Base-by-base conservation (phyloP, 1,140 invertebrate genomes). In the Metaphire vulgaris region DNA sequence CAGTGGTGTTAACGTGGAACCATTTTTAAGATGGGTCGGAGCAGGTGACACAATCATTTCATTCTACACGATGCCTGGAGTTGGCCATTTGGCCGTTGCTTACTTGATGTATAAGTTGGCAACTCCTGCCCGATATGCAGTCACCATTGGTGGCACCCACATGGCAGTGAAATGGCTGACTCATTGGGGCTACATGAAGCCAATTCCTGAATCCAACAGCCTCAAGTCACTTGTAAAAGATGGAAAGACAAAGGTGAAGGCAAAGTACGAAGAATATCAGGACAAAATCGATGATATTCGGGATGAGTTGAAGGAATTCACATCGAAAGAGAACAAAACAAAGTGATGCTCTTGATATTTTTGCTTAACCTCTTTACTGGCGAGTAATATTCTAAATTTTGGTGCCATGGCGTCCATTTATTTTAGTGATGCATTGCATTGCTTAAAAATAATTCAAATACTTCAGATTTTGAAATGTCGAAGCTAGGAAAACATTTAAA, bases 31-130 rank as follows among this genome's bases (percentile, higher is more conserved):
- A 21, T 56, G 41, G 41, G 21, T 56, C 21, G 41, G 41, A 56
- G 41, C 41, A 6, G 41, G 41, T 56, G 6, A 56, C 6, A 56
- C 41, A 6, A 56, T 56, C 41, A 56, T 56, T 21, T 56, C 41
- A 12, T 56, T 56, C 41, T 56, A 56, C 21, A 56, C 41, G 21
- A 56, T 56, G 41, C 41, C 41, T 56, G 41, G 41, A 12, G 41
- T 93, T 81, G 95, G 95, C n/a, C 91, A 95, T 86, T 87, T 93
- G 83, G 94, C 94, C 21, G 88, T 96, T 26, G 89, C 94, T 0
- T 96, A 95, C 87, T 91, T 93, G 2, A 88, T 95, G 80, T 98
- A 97, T 84, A 97, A 98, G 89, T 88, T 97, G 79, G 90, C 91
- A 21, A 95, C 95, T 29, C 96, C 96, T 0, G 81, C 93, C 21